Percentiles rank a stretch among this genome's conserved stretches.
phyloP scores from a whole-genome alignment of 2,888 invertebrate species.

The Drosophila dives region DNA sequence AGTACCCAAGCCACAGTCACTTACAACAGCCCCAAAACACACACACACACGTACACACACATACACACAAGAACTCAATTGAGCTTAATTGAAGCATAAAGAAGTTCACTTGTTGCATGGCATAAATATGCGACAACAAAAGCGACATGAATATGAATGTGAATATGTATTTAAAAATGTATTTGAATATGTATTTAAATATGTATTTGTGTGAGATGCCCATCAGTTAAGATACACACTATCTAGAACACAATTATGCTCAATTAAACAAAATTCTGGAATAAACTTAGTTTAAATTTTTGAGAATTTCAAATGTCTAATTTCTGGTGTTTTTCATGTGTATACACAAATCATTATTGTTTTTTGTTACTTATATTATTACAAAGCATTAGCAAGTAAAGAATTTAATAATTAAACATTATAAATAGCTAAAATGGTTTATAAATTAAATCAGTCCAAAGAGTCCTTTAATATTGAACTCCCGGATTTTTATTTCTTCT shows the following conservation, averaged over 20 bases:
- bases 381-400: too few relatives aligned
- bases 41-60: neutral
- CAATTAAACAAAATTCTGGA: constrained; percentile 5
- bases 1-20: constrained; percentile 4
- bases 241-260: constrained; percentile 3
- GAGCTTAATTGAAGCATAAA: constrained; percentile 80
- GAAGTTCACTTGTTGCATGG: constrained; percentile 61
- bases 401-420: too few relatives aligned
- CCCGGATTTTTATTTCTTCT: too few relatives aligned
- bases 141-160: constrained; percentile 25
- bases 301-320: too few relatives aligned
- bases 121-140: constrained; percentile 25
- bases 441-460: too few relatives aligned
- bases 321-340: too few relatives aligned
- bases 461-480: too few relatives aligned
- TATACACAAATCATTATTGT: too few relatives aligned
- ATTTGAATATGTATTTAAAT: constrained; percentile 10
- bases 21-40: constrained; percentile 18
- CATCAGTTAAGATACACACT: constrained; percentile 9
- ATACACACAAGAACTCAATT: constrained; percentile 55
- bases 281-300: neutral
- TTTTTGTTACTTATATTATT: too few relatives aligned
- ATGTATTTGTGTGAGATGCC: neutral
- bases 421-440: too few relatives aligned
- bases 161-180: constrained; percentile 14